These are phyloP conservation scores for Amyelois transitella DNA, from an alignment of 1,140 invertebrate genomes.

Conservation along the genomic window DNA sequence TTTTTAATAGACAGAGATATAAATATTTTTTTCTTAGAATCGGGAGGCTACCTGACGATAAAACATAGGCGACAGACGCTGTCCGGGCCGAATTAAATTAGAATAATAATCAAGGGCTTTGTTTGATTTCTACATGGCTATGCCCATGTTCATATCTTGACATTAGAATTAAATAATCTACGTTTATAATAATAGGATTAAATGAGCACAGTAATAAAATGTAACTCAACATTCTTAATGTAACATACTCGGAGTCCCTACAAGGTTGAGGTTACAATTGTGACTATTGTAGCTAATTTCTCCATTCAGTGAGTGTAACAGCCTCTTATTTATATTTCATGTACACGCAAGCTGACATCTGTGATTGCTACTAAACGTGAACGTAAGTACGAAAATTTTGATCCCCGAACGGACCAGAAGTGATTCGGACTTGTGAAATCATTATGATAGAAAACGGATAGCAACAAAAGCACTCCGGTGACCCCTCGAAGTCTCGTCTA, in stretches of 20 bases:
- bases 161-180: conserved; percentile 14
- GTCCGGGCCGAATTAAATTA: conserved; percentile 53
- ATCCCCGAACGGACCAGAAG: background rate
- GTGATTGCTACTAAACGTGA: conserved; percentile 12
- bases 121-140: conserved; percentile 24
- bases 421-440: background rate
- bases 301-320: background rate
- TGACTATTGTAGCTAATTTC: conserved; percentile 1
- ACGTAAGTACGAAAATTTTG: background rate
- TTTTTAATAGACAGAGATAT: conserved; percentile 70
- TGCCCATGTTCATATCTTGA: too few species aligned
- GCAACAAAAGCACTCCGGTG: conserved; percentile 25
- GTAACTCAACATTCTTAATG: background rate
- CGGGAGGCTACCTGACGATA: conserved; percentile 66
- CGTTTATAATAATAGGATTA: background rate
- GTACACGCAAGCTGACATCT: conserved; percentile 3
- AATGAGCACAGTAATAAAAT: background rate
- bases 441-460: background rate
- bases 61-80: conserved; percentile 55
- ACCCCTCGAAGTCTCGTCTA: conserved; percentile 29
- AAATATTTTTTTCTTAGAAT: conserved; percentile 69
- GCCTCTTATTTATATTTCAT: background rate
- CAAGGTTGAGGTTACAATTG: background rate
- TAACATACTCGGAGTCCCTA: background rate
- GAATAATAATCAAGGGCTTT: conserved; percentile 48